Conservation (phyloP, 37 sponge, comb jelly and placozoan genomes). For the Ianthella basta region DNA sequence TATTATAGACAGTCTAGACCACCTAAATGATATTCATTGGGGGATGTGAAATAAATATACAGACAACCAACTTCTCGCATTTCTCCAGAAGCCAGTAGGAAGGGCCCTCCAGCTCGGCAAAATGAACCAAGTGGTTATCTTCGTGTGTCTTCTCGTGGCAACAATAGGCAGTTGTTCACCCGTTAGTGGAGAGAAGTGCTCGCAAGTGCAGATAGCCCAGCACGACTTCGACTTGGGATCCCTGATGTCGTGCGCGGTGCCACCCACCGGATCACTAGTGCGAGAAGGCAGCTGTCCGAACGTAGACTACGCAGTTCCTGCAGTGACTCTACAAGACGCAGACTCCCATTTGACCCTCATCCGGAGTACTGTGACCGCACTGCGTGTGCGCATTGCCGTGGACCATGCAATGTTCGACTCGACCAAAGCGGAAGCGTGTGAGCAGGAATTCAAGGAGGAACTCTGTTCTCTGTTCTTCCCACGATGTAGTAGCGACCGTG, state of each 20-base stretch:
- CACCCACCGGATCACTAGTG: not conserved
- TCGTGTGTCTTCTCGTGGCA: not conserved
- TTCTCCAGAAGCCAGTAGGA: no score
- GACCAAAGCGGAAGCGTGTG: not conserved
- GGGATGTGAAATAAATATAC: no score
- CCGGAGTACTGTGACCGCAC: no score
- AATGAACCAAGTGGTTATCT: not conserved
- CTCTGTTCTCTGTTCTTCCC: slow-evolving; percentile 1
- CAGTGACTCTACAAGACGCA: not conserved
- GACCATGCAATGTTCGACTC: no score
- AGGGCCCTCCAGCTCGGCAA: no score
- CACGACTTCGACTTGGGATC: slow-evolving; percentile 16
- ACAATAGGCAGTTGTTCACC: not conserved
- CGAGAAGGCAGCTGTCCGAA: not conserved
- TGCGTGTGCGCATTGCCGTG: no score
- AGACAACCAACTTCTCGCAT: no score
- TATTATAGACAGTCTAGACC: not conserved
- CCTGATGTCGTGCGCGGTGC: not conserved
- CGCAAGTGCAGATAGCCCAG: not conserved
- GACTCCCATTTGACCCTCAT: not conserved
- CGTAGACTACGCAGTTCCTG: slow-evolving; percentile 8
- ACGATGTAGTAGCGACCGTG: not conserved
- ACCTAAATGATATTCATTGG: not conserved
- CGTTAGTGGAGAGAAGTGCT: not conserved
- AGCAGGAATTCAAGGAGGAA: not conserved